A percentile compares a stretch with the other conserved stretches of the same genome.
Conservation (phyloP, 2,113 vertebrate species). For the Cranoglanis bouderius region DNA sequence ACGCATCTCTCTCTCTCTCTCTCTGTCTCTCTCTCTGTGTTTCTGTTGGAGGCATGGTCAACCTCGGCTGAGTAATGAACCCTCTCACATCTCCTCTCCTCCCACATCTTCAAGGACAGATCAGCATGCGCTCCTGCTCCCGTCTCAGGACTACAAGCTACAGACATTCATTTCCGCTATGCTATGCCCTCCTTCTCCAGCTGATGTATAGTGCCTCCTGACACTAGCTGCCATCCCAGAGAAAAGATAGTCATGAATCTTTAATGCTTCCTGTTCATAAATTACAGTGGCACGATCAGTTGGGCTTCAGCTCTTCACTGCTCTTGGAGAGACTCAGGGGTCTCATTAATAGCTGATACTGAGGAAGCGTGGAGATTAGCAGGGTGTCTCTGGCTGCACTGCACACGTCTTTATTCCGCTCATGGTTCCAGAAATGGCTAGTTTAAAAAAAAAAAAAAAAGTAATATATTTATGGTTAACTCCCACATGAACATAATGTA, state of each 20-base stretch:
- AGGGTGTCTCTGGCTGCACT: slow-evolving; percentile 18
- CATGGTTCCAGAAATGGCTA: slow-evolving; percentile 21
- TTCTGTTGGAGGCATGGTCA: slow-evolving; percentile 33
- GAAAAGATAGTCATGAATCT: slow-evolving; percentile 56
- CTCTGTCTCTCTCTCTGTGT: slow-evolving; percentile 21
- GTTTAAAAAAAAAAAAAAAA: neutral
- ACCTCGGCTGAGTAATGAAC: slow-evolving; percentile 48
- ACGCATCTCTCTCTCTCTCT: slow-evolving; percentile 22
- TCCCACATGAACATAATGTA: neutral
- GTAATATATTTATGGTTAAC: neutral
- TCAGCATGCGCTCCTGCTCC: neutral
- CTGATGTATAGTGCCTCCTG: slow-evolving; percentile 51
- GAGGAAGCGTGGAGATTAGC: slow-evolving; percentile 44
- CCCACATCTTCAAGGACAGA: slow-evolving; percentile 52
- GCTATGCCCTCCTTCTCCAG: neutral
- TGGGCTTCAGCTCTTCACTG: slow-evolving; percentile 26
- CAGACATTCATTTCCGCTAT: slow-evolving; percentile 26
- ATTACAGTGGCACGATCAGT: slow-evolving; percentile 53
- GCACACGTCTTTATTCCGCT: neutral
- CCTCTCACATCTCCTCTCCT: slow-evolving; percentile 32
- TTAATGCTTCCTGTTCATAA: slow-evolving; percentile 58
- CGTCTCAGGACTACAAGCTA: neutral
- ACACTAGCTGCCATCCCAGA: slow-evolving; percentile 45
- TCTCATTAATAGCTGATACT: slow-evolving; percentile 52
- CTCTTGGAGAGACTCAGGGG: slow-evolving; percentile 38